Conservation (phyloP, 2,113 vertebrate genomes). For the Oxygymnocypris stewartii region DNA sequence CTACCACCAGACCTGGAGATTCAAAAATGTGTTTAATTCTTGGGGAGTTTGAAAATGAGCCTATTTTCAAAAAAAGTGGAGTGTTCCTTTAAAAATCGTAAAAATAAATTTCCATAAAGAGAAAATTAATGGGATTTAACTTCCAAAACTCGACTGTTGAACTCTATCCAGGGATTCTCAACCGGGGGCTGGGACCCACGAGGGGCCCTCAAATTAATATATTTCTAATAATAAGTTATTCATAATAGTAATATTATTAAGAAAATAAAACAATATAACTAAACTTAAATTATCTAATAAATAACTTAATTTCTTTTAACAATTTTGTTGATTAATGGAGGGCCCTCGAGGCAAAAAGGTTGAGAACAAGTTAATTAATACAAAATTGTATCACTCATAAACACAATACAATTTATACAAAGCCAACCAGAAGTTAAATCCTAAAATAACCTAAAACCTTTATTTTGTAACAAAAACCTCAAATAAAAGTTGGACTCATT, state of each 20-base stretch:
- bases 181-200: neutral
- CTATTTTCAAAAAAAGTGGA: too few relatives aligned
- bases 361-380: neutral
- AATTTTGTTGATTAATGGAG: neutral
- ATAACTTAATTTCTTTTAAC: neutral
- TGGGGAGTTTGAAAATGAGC: too few relatives aligned
- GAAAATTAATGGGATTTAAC: neutral
- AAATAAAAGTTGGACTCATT: neutral
- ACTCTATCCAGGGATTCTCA: neutral
- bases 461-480: neutral
- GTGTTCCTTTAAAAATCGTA: neutral
- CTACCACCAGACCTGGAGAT: too few relatives aligned
- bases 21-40: too few relatives aligned
- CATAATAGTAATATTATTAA: neutral
- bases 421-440: neutral
- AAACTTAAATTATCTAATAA: neutral
- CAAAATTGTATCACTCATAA: neutral
- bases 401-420: neutral
- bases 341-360: neutral
- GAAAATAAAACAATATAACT: neutral
- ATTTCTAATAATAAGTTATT: neutral
- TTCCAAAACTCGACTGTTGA: neutral
- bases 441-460: too few relatives aligned
- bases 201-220: neutral
- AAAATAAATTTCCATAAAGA: neutral